phyloP scores from a whole-genome alignment of 2,888 invertebrate species.

The Diogma glabrata region DNA sequence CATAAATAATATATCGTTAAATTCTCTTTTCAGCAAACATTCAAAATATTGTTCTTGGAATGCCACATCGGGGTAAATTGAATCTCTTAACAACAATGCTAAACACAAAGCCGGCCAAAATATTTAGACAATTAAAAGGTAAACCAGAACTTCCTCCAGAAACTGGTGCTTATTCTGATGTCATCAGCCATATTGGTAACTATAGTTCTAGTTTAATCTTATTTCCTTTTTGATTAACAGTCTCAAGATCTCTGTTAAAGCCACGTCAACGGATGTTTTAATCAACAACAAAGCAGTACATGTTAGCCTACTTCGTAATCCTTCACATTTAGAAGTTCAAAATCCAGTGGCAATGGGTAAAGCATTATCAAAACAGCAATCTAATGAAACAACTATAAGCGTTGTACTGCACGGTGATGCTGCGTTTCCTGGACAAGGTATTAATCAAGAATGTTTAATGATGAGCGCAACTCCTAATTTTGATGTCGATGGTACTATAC shows the following conservation, averaged over 20 bases:
- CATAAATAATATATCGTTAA: constrained; percentile 7
- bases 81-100: constrained; percentile 77
- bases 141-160: constrained; percentile 72
- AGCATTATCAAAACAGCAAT: constrained; percentile 69
- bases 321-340: constrained; percentile 91
- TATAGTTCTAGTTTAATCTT: too few species aligned
- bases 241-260: too few species aligned
- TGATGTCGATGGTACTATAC: constrained; percentile 83
- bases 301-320: constrained; percentile 82
- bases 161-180: constrained; percentile 76
- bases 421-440: constrained; percentile 87
- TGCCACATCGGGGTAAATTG: constrained; percentile 90
- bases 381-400: background rate
- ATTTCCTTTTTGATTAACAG: too few species aligned
- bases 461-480: constrained; percentile 79
- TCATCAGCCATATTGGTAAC: constrained; percentile 82
- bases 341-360: constrained; percentile 96
- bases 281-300: too few species aligned
- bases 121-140: constrained; percentile 86
- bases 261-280: too few species aligned
- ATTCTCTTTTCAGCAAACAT: constrained; percentile 41
- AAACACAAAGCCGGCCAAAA: constrained; percentile 69
- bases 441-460: constrained; percentile 84
- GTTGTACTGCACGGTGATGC: constrained; percentile 88
- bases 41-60: constrained; percentile 68